A percentile compares a stretch with the other conserved stretches of the same genome.
phyloP scores from a whole-genome alignment of 2,113 vertebrate species.

The Cyprinodon tularosa region DNA sequence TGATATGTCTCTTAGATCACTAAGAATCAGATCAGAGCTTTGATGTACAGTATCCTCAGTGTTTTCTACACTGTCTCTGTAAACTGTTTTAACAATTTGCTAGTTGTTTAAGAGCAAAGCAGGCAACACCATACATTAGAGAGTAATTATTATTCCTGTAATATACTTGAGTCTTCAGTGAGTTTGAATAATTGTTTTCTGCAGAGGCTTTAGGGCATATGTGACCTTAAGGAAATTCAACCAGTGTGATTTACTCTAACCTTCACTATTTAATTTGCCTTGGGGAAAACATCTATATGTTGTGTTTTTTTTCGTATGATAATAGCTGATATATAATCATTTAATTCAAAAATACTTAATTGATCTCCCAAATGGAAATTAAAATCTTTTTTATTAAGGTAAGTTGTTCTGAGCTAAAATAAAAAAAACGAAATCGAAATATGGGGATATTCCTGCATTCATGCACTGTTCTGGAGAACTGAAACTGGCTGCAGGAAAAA shows the following conservation, averaged over 20 bases:
- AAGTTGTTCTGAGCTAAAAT: constrained; percentile 3
- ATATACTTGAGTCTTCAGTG: constrained; percentile 7
- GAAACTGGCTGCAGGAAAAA: constrained; percentile 35
- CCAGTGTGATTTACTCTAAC: neutral
- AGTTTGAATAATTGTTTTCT: neutral
- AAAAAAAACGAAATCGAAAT: constrained; percentile 13
- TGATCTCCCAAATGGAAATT: too few species aligned
- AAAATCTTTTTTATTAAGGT: neutral
- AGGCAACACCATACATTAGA: neutral
- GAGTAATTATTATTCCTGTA: constrained; percentile 10
- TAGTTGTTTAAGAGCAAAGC: constrained; percentile 12
- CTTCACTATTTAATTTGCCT: neutral
- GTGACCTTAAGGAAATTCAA: neutral
- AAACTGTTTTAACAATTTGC: constrained; percentile 11
- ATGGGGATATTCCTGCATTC: constrained; percentile 2
- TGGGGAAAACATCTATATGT: neutral
- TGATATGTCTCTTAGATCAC: constrained; percentile 35
- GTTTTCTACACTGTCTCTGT: constrained; percentile 1
- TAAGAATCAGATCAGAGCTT: constrained; percentile 35
- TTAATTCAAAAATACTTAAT: too few species aligned
- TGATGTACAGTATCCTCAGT: neutral
- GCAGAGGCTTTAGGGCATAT: neutral
- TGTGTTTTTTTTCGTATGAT: constrained; percentile 4
- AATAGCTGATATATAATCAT: too few species aligned
- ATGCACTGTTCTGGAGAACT: constrained; percentile 11